phyloP scores from a whole-genome alignment of 2,113 vertebrate species.

The Malaclemys terrapin region DNA sequence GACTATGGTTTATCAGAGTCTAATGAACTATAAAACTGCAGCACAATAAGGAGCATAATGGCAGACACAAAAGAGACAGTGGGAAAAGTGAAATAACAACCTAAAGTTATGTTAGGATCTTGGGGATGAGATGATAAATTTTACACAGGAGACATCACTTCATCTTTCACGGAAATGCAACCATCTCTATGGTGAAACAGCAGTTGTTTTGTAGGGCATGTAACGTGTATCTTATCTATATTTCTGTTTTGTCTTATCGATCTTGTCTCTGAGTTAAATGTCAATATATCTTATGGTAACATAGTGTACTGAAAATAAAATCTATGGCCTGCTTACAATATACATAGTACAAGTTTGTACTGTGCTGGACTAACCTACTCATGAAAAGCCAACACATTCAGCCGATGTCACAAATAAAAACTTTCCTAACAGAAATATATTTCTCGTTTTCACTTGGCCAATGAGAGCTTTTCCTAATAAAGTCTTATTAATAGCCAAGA shows the following conservation, averaged over 20 bases:
- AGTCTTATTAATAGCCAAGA: not conserved
- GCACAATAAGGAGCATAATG: not conserved
- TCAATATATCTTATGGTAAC: not conserved
- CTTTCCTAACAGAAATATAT: not conserved
- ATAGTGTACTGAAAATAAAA: not conserved
- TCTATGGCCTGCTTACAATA: not conserved
- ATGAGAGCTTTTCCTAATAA: not conserved
- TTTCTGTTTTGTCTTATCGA: no score
- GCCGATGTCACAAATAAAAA: not conserved
- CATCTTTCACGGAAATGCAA: not conserved
- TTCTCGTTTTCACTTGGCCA: not conserved
- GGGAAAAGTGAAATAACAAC: not conserved
- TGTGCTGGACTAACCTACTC: not conserved
- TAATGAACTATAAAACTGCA: not conserved
- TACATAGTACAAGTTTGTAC: not conserved
- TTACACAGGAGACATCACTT: not conserved
- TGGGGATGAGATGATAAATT: not conserved
- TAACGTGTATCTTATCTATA: no score
- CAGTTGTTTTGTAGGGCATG: no score
- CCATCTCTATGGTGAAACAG: no score
- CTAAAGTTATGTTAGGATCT: accelerated
- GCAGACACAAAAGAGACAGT: not conserved
- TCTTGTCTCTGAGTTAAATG: no score
- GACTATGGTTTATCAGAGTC: not conserved
- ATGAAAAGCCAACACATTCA: not conserved